phyloP scores from a whole-genome alignment of 2,797 vertebrate genomes.

The Carduelis carduelis region DNA sequence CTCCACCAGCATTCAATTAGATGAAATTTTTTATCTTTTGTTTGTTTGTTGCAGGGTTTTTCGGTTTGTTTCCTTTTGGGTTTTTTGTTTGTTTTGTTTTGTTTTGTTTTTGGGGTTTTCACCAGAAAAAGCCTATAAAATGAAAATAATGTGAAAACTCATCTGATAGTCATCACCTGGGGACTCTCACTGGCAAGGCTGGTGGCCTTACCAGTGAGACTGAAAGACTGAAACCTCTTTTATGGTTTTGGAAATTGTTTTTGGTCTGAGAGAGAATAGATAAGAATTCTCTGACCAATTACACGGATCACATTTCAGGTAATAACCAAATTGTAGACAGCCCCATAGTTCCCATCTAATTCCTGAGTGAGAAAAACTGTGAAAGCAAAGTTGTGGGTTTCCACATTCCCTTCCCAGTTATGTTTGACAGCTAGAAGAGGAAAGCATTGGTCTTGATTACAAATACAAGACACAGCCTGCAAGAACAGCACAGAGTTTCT shows the following conservation, averaged over 20 bases:
- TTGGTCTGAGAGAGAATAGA: background rate
- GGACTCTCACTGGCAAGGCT: background rate
- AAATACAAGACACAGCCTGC: background rate
- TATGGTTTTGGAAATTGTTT: background rate
- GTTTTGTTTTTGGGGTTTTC: background rate
- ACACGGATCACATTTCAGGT: background rate
- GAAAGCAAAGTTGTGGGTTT: background rate
- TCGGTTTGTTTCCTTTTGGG: background rate
- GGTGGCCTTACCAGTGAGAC: background rate
- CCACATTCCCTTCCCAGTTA: background rate
- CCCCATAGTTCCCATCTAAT: background rate
- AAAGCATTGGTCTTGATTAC: background rate
- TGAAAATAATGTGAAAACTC: conserved; percentile 14
- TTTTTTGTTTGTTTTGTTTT: too few relatives aligned
- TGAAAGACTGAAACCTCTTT: conserved; percentile 7
- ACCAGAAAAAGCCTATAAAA: background rate
- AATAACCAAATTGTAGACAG: background rate
- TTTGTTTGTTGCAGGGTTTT: background rate
- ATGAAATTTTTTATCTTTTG: background rate
- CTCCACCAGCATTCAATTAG: background rate
- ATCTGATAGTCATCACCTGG: background rate
- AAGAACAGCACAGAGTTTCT: background rate
- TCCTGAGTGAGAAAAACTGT: background rate
- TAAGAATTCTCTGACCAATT: background rate
- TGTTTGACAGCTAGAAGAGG: background rate